Evolutionary conservation across 2,113 vertebrate species (phyloP), one percentile per base, ranked within the genome.

Genomic region (Apteryx mantelli): DNA sequence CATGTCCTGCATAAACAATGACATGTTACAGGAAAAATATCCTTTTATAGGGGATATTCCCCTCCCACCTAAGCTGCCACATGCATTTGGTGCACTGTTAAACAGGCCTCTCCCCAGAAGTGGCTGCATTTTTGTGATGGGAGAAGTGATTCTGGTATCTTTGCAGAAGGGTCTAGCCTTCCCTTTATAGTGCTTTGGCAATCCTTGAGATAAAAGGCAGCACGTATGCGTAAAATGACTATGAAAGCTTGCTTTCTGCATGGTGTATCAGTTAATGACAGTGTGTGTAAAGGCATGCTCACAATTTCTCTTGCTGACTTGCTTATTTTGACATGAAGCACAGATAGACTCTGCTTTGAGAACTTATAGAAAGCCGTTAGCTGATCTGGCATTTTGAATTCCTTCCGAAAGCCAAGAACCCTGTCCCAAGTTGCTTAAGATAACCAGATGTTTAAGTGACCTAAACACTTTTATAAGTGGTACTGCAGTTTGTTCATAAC

Each of bases 361-460:
- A 85, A 83, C 91, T 87, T 82, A 82, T 2, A 89, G 83, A 95
- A 70, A 96, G 42, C 92, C 89, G 82, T 83, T 86, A 90, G 94
- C 68, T 91, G 91, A 96, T 93, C 79, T 77, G 79, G 84, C 70
- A 36, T 94, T 95, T 86, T 91, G 81, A 95, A 83, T 88, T 86
- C 42, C 56, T 95, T 12, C 64, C 50, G 78, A 97, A 71, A 0
- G 24, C 87, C 91, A 94, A 88, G 85, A 95, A 32, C 85, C 71
- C 75, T 83, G 82, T 95, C 91, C 55, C 71, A 74, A 86, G 63
- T 80, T 93, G 64, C 85, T 94, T 94, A 94, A 96, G 94, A 97
- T 89, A 96, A 88, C 94, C 95, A 96, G 94, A 95, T 96, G 82
- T 95, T 94, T 89, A 91, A 96, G 89, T 95, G 95, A 86, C 93